Evolutionary conservation across 2,113 vertebrate genomes (phyloP), one percentile per base, ranked within the genome.

Genomic region (Pachycephala philippinensis): DNA sequence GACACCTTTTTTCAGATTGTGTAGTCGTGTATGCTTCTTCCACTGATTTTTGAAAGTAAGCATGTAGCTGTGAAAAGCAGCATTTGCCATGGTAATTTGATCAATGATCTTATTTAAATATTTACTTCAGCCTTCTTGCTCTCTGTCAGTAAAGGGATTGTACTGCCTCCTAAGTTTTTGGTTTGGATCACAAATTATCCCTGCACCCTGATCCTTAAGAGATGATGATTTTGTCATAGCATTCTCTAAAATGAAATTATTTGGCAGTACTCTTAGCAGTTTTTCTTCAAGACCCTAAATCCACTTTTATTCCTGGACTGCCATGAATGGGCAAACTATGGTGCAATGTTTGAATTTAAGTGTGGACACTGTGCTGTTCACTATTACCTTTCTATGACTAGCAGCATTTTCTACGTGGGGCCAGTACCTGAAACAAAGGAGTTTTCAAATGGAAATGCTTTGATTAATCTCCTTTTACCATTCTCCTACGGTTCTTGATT

Each of bases 151-250:
- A 57, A 76, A 65, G 24, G 30, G 56, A 63, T 66, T 66, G 14
- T 70, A 33, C 22, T 42, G 15, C 39, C 21, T 84, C 15, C 6
- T 42, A 40, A 47, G 8, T 24, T 80, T 63, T 28, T 30, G 35
- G 30, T 84, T 54, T 59, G 16, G 20, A 52, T 59, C 26, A 84
- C 2, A 2, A 44, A 13, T 64, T 3, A 4, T 2, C 2, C 22
- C n/a, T 21, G 2, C 0, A 2, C 6, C 44, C 7, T 0, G 0
- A 22, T 61, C 31, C 11, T 63, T 6, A 50, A 45, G 56, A 71
- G 19, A 12, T 17, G 22, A n/a, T 0, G 1, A 11, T 69, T 61
- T 76, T 68, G 16, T 85, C 10, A 4, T 49, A 23, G 3, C 5
- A 13, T 85, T 83, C 35, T 64, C 53, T 56, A 44, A 63, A 90